These are phyloP conservation scores for Chorisops tibialis DNA, from an alignment of 2,888 invertebrate species.

Conservation along the genomic window DNA sequence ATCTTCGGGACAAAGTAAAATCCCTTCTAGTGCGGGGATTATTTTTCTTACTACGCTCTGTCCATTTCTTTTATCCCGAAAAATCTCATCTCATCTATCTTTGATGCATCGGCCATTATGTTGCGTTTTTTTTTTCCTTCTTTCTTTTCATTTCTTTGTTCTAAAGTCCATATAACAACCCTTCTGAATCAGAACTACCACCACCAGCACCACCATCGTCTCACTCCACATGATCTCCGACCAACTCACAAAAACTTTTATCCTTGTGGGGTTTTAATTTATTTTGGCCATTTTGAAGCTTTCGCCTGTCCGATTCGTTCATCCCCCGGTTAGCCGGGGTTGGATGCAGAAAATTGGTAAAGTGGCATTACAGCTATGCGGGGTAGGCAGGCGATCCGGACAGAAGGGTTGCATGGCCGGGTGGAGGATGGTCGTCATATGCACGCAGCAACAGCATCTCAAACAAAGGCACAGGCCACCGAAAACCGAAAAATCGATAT, in stretches of 20 bases:
- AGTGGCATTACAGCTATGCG: slow-evolving; percentile 18
- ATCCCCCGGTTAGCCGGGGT: slow-evolving; percentile 21
- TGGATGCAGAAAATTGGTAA: slow-evolving; percentile 25
- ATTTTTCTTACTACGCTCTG: slow-evolving; percentile 23
- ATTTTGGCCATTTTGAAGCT: slow-evolving; percentile 35
- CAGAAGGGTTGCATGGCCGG: slow-evolving; percentile 1
- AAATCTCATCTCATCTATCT: slow-evolving; percentile 24
- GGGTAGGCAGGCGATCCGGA: not conserved
- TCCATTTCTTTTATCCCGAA: slow-evolving; percentile 12
- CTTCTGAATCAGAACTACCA: slow-evolving; percentile 9
- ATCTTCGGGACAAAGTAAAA: slow-evolving; percentile 14
- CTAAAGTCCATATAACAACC: slow-evolving; percentile 7
- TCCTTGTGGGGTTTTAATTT: slow-evolving; percentile 31
- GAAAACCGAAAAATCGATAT: slow-evolving; percentile 20
- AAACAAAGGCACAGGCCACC: slow-evolving; percentile 24
- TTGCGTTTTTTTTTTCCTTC: slow-evolving; percentile 15
- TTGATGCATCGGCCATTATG: slow-evolving; percentile 26
- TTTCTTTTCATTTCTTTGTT: not conserved
- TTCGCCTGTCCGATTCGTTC: slow-evolving; percentile 32
- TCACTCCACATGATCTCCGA: slow-evolving; percentile 11
- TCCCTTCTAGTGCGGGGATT: slow-evolving; percentile 16
- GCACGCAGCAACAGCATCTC: slow-evolving; percentile 18
- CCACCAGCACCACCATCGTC: slow-evolving; percentile 13
- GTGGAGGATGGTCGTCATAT: slow-evolving; percentile 9
- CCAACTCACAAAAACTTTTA: slow-evolving; percentile 22